Percentiles rank a stretch among this genome's conserved stretches.
Evolutionary conservation across 2,113 vertebrate genomes (phyloP).

Genomic region (Chloropsis hardwickii): DNA sequence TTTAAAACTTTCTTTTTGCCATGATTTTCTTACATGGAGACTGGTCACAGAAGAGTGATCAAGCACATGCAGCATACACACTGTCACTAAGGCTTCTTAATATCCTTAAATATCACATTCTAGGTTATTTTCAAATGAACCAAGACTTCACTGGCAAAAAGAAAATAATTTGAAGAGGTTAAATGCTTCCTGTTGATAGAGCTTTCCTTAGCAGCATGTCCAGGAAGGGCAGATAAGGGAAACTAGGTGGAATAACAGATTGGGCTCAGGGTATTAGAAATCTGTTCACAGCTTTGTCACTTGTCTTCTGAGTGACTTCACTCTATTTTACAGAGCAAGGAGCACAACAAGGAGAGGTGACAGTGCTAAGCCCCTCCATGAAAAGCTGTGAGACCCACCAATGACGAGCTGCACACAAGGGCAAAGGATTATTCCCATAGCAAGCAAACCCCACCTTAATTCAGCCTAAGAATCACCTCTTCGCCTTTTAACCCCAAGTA

Average conservation of each 20-base stretch:
- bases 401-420: neutral
- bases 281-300: neutral
- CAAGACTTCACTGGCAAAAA: neutral
- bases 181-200: neutral
- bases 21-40: neutral
- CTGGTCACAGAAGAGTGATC: neutral
- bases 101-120: neutral
- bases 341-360: neutral
- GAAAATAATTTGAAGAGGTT: neutral
- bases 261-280: neutral
- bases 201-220: neutral
- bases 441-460: neutral
- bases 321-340: neutral
- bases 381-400: neutral
- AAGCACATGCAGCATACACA: neutral
- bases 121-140: neutral
- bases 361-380: neutral
- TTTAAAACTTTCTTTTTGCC: neutral
- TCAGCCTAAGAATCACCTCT: neutral
- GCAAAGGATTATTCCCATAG: neutral
- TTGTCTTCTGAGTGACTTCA: neutral
- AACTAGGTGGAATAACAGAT: neutral
- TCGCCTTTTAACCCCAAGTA: neutral
- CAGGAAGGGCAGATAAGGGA: neutral
- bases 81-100: neutral